Evolutionary conservation across 2,888 invertebrate species (phyloP).

Genomic region (Amblyjoppa fuscipennis): DNA sequence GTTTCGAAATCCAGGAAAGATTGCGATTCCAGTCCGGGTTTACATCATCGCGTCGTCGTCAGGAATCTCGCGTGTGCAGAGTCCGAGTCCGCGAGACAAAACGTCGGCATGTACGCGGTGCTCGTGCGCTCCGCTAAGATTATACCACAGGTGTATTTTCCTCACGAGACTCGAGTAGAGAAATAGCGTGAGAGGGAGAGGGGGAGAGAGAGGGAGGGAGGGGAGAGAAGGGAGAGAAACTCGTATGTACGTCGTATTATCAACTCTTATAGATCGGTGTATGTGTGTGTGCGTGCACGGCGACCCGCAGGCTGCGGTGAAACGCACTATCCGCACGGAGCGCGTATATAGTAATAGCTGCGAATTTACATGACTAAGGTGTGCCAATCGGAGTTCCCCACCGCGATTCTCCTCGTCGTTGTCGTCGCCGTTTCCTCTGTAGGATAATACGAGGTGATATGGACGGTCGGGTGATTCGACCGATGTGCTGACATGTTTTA

Average conservation of each 20-base stretch:
- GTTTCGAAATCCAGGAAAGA: neutral
- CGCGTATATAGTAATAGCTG: neutral
- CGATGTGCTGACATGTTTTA: no score
- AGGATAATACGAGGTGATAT: no score
- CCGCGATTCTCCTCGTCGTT: conserved; percentile 9
- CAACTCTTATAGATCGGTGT: conserved; percentile 10
- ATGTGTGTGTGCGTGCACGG: conserved; percentile 31
- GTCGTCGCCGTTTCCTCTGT: conserved; percentile 8
- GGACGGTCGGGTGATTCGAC: no score
- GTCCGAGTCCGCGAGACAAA: conserved; percentile 54
- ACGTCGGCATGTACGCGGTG: conserved; percentile 36
- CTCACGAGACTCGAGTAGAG: conserved; percentile 38
- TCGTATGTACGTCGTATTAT: conserved; percentile 16
- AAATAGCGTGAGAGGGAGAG: conserved; percentile 34
- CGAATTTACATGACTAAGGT: conserved; percentile 63
- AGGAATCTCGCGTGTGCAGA: conserved; percentile 61
- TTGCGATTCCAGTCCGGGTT: neutral
- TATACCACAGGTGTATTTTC: conserved; percentile 63
- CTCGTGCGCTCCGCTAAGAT: conserved; percentile 41
- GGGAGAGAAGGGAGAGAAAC: conserved; percentile 10
- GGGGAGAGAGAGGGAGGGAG: neutral
- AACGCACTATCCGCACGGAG: conserved; percentile 42
- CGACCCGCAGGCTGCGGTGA: conserved; percentile 62
- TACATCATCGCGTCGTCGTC: conserved; percentile 1
- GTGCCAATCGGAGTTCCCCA: conserved; percentile 44